Conservation (phyloP, 1,140 invertebrate species). For the Scaptomyza hsui region DNA sequence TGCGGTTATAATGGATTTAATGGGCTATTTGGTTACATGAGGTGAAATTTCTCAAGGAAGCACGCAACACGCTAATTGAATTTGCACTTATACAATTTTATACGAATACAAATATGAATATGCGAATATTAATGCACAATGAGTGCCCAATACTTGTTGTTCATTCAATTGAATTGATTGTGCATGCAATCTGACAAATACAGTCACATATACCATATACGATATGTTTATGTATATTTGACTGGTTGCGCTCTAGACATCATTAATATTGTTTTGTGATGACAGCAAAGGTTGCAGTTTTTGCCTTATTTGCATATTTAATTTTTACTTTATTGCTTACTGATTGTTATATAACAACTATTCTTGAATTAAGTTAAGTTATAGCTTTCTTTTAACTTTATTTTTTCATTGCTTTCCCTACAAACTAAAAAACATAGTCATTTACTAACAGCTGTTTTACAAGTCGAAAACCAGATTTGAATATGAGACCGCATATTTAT, state of each 20-base stretch:
- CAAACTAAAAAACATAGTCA: not conserved
- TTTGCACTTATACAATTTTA: slow-evolving; percentile 43
- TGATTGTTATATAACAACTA: too few species aligned
- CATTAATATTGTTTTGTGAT: slow-evolving; percentile 5
- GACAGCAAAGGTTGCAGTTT: slow-evolving; percentile 11
- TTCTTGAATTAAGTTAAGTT: not conserved
- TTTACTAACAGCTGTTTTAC: slow-evolving; percentile 3
- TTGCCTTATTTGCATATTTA: not conserved
- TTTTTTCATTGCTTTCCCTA: slow-evolving; percentile 14
- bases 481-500: slow-evolving; percentile 7
- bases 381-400: not conserved
- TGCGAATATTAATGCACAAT: slow-evolving; percentile 13
- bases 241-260: not conserved
- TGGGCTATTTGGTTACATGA: slow-evolving; percentile 55
- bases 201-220: not conserved
- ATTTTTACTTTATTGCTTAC: not conserved
- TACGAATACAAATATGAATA: slow-evolving; percentile 27
- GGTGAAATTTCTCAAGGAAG: slow-evolving; percentile 79
- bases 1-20: slow-evolving; percentile 38
- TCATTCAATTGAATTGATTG: slow-evolving; percentile 33
- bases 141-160: slow-evolving; percentile 12
- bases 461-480: not conserved
- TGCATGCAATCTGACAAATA: slow-evolving; percentile 25
- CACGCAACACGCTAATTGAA: slow-evolving; percentile 53
- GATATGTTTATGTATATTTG: not conserved